Evolutionary conservation across 2,888 invertebrate genomes (phyloP), one percentile per base, ranked within the genome.

Genomic region (Peribatodes rhomboidaria): DNA sequence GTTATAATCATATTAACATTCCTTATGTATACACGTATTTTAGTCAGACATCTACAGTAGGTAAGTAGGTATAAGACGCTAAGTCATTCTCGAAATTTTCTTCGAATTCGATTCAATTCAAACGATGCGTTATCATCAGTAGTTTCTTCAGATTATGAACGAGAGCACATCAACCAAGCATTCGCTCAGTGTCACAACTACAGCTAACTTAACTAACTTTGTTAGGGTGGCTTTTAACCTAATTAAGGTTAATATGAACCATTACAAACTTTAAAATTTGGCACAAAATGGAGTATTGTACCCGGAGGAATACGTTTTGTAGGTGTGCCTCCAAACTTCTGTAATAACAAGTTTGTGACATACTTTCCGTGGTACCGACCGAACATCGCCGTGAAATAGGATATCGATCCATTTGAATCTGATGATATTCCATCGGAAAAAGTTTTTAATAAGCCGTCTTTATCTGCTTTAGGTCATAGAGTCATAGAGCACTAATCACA

Each of bases 271-370:
- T 59, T 46, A n/a, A 49, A 55, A 22, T 50, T 31, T 18, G 20
- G 31, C 20, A 18, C 37, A 46, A 37, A 58, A 49, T 44, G 57
- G 22, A 53, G 31, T 18, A 18, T 27, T 44, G 42, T 33, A 52
- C 33, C 31, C 18, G 47, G 18, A 47, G 50, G 56, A 50, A 42
- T 41, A 35, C 57, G 14, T 35, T 55, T 4, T 31, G 33, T 50
- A 50, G 56, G 42, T 41, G 57, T 16, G 27, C 56, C 55, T n/a
- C n/a, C 50, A 58, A 74, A 76, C 73, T 74, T 76, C 66, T 66
- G 49, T 56, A 73, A 74, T 72, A 72, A 70, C 70, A 72, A 72
- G 67, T 73, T 71, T 53, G 59, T 37, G 54, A 66, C 61, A 67
- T 65, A 63, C 63, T 67, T 63, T 50, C 39, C 46, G 6, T 27